phyloP scores from a whole-genome alignment of 2,888 invertebrate species.

The Brachyptera risi region DNA sequence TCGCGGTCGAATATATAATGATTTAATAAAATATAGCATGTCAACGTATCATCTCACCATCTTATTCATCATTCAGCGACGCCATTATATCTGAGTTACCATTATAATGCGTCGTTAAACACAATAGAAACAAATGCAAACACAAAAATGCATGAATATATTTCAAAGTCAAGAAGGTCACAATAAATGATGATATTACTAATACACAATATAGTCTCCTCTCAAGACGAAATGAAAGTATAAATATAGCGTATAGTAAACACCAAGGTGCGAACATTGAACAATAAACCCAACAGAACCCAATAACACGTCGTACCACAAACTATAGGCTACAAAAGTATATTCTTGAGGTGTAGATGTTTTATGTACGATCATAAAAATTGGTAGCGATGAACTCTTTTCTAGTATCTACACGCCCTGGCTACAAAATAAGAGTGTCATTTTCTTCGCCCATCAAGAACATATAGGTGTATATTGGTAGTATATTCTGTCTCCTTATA shows the following conservation, averaged over 20 bases:
- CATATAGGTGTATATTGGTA: background rate
- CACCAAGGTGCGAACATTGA: background rate
- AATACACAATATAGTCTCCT: too few species aligned
- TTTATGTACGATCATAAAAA: slow-evolving; percentile 2
- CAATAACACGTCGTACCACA: background rate
- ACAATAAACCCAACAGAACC: background rate
- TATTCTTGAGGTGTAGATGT: background rate
- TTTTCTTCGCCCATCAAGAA: background rate
- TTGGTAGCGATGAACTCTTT: background rate
- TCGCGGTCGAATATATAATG: too few species aligned
- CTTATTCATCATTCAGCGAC: too few species aligned
- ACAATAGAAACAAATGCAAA: too few species aligned
- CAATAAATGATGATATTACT: too few species aligned
- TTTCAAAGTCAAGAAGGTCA: too few species aligned
- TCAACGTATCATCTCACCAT: too few species aligned
- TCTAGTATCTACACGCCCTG: background rate
- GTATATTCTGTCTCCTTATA: background rate
- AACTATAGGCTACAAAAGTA: background rate
- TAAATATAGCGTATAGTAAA: background rate
- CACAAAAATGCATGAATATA: too few species aligned
- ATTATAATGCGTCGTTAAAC: too few species aligned
- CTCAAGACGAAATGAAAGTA: too few species aligned
- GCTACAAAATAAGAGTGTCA: slow-evolving; percentile 10
- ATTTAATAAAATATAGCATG: too few species aligned
- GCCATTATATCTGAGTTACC: too few species aligned